Base-by-base conservation (phyloP, 1,140 invertebrate species). In the Colletes gigas region DNA sequence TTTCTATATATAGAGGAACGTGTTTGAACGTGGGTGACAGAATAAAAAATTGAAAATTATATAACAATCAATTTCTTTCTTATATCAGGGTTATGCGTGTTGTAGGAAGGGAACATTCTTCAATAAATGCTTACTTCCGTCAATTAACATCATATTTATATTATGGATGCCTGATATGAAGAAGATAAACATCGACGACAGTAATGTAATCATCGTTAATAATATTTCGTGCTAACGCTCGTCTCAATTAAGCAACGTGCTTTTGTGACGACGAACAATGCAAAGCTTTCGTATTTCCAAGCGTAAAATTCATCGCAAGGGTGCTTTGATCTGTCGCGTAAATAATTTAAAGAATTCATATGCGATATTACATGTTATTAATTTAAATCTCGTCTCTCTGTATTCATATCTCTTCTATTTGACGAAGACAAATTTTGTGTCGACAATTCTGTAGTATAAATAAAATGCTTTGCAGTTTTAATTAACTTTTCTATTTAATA, bases 151-250 rank as follows among this genome's bases (percentile, higher is more conserved):
- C 15, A 30, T 65, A 52, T 10, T 47, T 60, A 6, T n/a, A 10
- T 44, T 78, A 21, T 47, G 19, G 59, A 55, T 55, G 55, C 47
- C 10, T 21, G 63, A 72, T 4, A 6, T 4, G 15, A 65, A 30
- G 39, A 12, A 41, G 44, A 9, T 39, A 17, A 78, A 70, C 14
- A 17, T n/a, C 50, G 3, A 9, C n/a, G 68, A 78, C 59, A 65
- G 69, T 78, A 72, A 78, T 65, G 69, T 19, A 55, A 72, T 78
- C 14, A 55, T 8, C 5, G 39, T 72, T 78, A 78, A 78, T 70
- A 57, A 63, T 44, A 50, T 73, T 72, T 47, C 69, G 14, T 30
- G 59, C 8, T 47, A 21, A 78, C 69, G 69, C 50, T 73, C 60
- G 12, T 73, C 65, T 30, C 50, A 6, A 78, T 78, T 78, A 73